Percentiles rank a stretch among this genome's conserved stretches.
Conservation (phyloP, 2,797 vertebrate genomes). For the Amphiprion clarkii region DNA sequence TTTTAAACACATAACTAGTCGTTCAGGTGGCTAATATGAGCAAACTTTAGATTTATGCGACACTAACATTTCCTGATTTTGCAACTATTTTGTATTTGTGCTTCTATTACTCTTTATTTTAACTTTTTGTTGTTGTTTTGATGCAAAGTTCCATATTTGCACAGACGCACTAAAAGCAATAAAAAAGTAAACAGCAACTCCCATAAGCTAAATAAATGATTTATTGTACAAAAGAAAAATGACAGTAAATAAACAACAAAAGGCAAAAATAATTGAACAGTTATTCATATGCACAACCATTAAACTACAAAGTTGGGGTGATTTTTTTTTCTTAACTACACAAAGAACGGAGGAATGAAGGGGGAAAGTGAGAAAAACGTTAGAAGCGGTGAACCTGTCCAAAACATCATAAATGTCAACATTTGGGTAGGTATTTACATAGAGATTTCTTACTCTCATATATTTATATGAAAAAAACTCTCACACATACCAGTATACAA, state of each 20-base stretch:
- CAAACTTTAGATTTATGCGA: too few relatives aligned
- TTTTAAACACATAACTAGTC: too few relatives aligned
- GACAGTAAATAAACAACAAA: constrained; percentile 88
- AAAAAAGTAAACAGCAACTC: constrained; percentile 36
- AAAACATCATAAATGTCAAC: constrained; percentile 84
- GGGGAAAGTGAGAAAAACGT: constrained; percentile 77
- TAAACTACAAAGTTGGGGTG: constrained; percentile 87
- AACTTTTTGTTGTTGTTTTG: too few relatives aligned
- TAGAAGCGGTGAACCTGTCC: constrained; percentile 88
- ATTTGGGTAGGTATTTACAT: constrained; percentile 86
- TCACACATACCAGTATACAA: constrained; percentile 84
- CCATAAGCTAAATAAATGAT: constrained; percentile 91
- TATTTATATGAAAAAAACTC: constrained; percentile 82
- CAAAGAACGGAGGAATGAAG: constrained; percentile 83
- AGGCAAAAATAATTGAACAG: constrained; percentile 85
- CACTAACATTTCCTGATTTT: too few relatives aligned
- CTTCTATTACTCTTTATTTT: too few relatives aligned
- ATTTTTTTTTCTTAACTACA: constrained; percentile 82
- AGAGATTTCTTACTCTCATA: constrained; percentile 82
- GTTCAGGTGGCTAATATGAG: too few relatives aligned
- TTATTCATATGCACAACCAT: constrained; percentile 88
- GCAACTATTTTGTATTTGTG: too few relatives aligned
- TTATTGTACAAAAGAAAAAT: constrained; percentile 94
- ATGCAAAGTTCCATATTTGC: too few relatives aligned
- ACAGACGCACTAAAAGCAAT: too few relatives aligned